Base-by-base conservation (phyloP, 2,888 invertebrate genomes). In the Conchocele bisecta region DNA sequence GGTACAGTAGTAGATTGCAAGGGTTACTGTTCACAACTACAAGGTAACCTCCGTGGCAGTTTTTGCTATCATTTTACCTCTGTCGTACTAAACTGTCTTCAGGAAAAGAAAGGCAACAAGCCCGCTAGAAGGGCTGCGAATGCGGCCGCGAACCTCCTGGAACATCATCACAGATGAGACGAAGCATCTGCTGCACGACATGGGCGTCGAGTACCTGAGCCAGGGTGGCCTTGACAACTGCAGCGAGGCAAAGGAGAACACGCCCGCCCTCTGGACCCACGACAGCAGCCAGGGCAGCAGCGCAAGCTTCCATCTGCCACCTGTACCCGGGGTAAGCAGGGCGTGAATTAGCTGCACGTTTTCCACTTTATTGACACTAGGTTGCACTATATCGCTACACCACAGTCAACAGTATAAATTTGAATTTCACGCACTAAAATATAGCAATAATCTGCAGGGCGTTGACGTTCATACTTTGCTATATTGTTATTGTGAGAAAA, bases 141-240 rank as follows among this genome's bases (percentile, higher is more conserved):
- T 73, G 33, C 60, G 54, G 22, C 73, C 63, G 41, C 42, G n/a
- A n/a, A n/a, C 51, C 15, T 17, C 46, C 0, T 42, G 42, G 46
- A 50, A 44, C 22, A 35, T 57, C 20, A 42, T 44, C 11, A 54
- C 35, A 28, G 66, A 80, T 33, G 72, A 70, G 44, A 79, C 84
- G 42, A 59, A 78, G 56, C 69, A 68, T 56, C 70, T 87, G 26
- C 69, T 81, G 46, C 67, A 78, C 17, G 85, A 86, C 48, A 72
- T 86, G 67, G 86, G 86, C 15, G 79, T 85, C 46, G 66, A 71
- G 35, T 57, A 64, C 17, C 57, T 73, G 33, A 68, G 58, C 39
- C 72, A 53, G 28, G 64, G 46, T 44, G 68, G 70, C 44, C 46
- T 50, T 35, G 71, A 71, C 11, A 69, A 69, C 22, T 46, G 41